Conservation (phyloP, 2,113 vertebrate genomes). For the Dinomys branickii region DNA sequence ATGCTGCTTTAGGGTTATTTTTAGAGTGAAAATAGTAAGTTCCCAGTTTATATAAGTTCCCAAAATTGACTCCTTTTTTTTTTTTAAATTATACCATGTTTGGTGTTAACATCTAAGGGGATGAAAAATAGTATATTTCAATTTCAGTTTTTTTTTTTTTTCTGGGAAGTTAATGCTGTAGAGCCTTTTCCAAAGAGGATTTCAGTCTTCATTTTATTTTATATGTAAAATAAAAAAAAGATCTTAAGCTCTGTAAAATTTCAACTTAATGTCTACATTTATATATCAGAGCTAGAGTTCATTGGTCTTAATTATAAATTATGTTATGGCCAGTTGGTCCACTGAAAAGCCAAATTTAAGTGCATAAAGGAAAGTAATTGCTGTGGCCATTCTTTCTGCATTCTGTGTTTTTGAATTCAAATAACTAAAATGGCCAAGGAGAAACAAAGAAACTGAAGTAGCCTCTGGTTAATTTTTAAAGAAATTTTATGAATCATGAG, state of each 20-base stretch:
- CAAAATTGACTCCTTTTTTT: not conserved
- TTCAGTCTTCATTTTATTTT: constrained; percentile 41
- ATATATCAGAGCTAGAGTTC: constrained; percentile 13
- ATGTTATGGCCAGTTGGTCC: not conserved
- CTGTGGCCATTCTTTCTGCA: not conserved
- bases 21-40: not conserved
- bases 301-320: constrained; percentile 17
- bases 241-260: constrained; percentile 61
- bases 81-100: not conserved
- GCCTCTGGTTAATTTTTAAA: constrained; percentile 18
- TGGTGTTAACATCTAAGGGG: not conserved
- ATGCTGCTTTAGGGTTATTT: not conserved
- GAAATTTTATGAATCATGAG: constrained; percentile 42
- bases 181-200: constrained; percentile 35
- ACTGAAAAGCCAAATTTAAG: constrained; percentile 3
- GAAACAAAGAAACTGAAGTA: not conserved
- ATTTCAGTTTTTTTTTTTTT: not conserved
- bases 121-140: not conserved
- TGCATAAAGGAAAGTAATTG: not conserved
- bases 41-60: constrained; percentile 20
- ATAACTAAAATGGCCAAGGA: not conserved
- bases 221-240: not conserved
- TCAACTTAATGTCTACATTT: constrained; percentile 31
- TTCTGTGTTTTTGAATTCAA: not conserved
- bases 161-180: not conserved